These are phyloP conservation scores for Oreochromis grahami DNA, from an alignment of 2,797 vertebrate genomes.

Conservation along the genomic window DNA sequence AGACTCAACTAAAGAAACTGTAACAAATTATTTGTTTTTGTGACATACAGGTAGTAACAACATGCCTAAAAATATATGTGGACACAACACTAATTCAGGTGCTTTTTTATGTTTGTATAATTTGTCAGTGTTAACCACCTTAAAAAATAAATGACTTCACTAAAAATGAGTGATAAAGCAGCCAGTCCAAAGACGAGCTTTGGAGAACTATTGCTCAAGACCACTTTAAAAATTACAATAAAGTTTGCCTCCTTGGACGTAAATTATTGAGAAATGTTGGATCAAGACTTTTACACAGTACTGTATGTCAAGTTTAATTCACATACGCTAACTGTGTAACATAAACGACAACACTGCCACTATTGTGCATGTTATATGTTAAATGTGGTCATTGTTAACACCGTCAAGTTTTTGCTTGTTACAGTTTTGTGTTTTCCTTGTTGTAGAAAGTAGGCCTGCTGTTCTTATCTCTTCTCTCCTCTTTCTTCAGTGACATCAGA, in stretches of 20 bases:
- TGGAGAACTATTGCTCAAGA: neutral
- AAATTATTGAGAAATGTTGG: neutral
- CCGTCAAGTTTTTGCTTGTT: neutral
- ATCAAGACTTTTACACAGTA: neutral
- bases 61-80: too few relatives aligned
- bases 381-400: neutral
- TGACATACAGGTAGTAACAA: neutral
- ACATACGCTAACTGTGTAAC: neutral
- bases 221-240: neutral
- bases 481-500: conserved; percentile 72
- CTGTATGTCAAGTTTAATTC: neutral
- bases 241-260: neutral
- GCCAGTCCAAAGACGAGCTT: neutral
- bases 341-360: neutral
- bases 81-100: neutral
- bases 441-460: neutral
- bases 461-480: neutral
- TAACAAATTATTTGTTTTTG: neutral
- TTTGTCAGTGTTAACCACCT: neutral
- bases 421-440: neutral
- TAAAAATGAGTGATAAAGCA: neutral
- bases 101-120: neutral
- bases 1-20: neutral
- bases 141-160: neutral
- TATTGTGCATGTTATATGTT: neutral